These are phyloP conservation scores for Notolepis coatsorum DNA, from an alignment of 2,797 vertebrate species.

Conservation along the genomic window DNA sequence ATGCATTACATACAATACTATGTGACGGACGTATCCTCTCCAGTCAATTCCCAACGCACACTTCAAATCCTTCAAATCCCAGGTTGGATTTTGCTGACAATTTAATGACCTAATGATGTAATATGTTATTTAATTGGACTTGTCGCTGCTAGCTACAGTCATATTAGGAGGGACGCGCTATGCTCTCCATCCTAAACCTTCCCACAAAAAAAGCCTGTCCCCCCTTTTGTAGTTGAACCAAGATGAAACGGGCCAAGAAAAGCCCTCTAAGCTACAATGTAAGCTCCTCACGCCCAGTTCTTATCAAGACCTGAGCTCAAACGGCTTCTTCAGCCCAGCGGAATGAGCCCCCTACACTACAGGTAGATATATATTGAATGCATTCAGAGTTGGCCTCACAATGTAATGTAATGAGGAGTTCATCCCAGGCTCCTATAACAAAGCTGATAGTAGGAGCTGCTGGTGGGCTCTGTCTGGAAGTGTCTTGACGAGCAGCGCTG, in stretches of 20 bases:
- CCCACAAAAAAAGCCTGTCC: too few relatives aligned
- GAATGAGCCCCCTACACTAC: slow-evolving; percentile 21
- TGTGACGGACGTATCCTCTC: too few relatives aligned
- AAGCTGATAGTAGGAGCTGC: too few relatives aligned
- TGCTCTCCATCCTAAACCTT: too few relatives aligned
- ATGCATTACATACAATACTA: too few relatives aligned
- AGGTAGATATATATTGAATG: slow-evolving; percentile 12
- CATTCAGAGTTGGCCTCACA: too few relatives aligned
- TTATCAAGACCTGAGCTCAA: slow-evolving; percentile 44
- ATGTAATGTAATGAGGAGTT: slow-evolving; percentile 22
- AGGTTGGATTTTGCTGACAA: too few relatives aligned
- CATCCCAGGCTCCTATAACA: too few relatives aligned
- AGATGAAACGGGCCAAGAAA: slow-evolving; percentile 28
- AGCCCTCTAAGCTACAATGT: slow-evolving; percentile 32
- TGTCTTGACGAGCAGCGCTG: background rate
- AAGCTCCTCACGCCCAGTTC: slow-evolving; percentile 22
- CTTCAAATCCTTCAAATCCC: too few relatives aligned
- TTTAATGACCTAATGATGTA: background rate
- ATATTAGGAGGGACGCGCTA: too few relatives aligned
- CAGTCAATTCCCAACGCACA: too few relatives aligned
- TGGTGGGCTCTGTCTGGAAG: too few relatives aligned
- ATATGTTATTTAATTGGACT: background rate
- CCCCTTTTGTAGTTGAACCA: slow-evolving; percentile 18
- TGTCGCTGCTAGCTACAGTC: background rate
- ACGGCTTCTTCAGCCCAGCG: slow-evolving; percentile 11